phyloP scores from a whole-genome alignment of 2,113 vertebrate genomes.

The Cochlearius cochlearius region DNA sequence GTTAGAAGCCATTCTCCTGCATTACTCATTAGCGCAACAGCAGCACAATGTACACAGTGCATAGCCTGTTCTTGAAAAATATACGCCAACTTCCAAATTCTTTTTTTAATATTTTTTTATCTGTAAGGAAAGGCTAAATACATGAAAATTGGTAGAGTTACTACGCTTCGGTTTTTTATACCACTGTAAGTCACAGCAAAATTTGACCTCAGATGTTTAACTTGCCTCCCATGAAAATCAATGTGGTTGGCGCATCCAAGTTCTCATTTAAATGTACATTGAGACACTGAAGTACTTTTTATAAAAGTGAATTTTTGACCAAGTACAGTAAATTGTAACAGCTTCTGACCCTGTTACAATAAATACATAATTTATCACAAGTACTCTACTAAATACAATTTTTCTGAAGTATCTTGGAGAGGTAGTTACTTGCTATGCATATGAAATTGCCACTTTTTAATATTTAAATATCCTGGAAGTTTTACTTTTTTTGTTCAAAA shows the following conservation, averaged over 20 bases:
- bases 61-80: neutral
- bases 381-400: conserved; percentile 58
- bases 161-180: neutral
- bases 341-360: conserved; percentile 62
- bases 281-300: conserved; percentile 19
- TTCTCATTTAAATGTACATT: conserved; percentile 52
- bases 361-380: conserved; percentile 74
- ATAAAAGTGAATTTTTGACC: conserved; percentile 61
- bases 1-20: neutral
- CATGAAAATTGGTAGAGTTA: neutral
- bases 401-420: conserved; percentile 59
- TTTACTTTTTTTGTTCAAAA: conserved; percentile 52
- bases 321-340: conserved; percentile 58
- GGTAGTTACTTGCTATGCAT: conserved; percentile 61
- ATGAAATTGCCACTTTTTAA: conserved; percentile 54
- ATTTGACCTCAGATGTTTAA: conserved; percentile 25
- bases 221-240: conserved; percentile 22
- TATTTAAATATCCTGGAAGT: conserved; percentile 58
- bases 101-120: neutral
- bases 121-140: neutral
- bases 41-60: neutral
- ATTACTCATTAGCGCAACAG: neutral
- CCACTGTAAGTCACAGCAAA: neutral
- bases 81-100: neutral
- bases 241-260: neutral